Conservation (phyloP, 2,797 vertebrate genomes). For the Chaunax sp. region DNA sequence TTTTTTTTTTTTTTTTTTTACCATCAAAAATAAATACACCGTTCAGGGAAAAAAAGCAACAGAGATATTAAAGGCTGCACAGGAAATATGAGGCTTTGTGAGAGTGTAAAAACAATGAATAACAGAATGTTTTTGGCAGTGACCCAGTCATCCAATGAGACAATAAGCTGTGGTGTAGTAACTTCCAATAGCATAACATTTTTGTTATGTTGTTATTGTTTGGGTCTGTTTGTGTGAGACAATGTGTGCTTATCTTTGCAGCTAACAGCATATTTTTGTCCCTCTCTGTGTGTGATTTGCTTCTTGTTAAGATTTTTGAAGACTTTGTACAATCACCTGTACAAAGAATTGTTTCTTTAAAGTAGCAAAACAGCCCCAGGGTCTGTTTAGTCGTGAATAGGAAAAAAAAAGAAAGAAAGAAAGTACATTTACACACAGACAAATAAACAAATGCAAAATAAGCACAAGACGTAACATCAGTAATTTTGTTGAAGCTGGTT, state of each 20-base stretch:
- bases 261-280: conserved; percentile 1
- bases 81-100: not conserved
- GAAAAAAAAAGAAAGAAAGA: not conserved
- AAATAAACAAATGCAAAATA: too few species aligned
- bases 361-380: conserved; percentile 17
- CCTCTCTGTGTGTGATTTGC: conserved; percentile 20
- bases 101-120: conserved; percentile 1
- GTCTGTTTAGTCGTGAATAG: conserved; percentile 12
- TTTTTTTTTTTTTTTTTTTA: too few species aligned
- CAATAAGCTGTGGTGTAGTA: conserved; percentile 35
- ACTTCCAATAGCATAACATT: conserved; percentile 17
- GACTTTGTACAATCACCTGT: conserved; percentile 29
- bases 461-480: conserved; percentile 7
- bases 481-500: conserved; percentile 22
- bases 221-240: not conserved
- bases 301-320: conserved; percentile 1
- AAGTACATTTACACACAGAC: conserved; percentile 2
- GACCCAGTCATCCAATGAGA: conserved; percentile 18
- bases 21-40: too few species aligned
- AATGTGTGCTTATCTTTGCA: not conserved
- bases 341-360: conserved; percentile 30
- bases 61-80: too few species aligned
- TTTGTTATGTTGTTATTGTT: too few species aligned
- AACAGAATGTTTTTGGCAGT: conserved; percentile 22
- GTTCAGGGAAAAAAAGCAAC: too few species aligned